These are phyloP conservation scores for Umimayanthus kanabou DNA, from an alignment of 92 coral and sea anemone species.

Conservation along the genomic window DNA sequence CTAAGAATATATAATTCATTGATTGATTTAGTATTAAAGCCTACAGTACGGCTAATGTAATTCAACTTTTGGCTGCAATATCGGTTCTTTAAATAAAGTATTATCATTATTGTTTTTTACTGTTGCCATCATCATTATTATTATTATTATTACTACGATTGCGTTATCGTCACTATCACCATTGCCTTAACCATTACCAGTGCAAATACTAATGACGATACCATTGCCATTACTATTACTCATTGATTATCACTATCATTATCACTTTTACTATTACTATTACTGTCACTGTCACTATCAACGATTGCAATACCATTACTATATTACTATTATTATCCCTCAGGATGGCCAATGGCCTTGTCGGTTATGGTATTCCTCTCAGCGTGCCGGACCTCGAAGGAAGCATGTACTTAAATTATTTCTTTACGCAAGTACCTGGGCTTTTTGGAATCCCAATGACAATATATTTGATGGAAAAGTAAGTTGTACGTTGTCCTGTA, in stretches of 20 bases:
- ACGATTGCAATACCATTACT: neutral
- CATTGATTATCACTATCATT: neutral
- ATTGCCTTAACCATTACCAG: too few relatives aligned
- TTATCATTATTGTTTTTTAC: too few relatives aligned
- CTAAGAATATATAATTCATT: too few relatives aligned
- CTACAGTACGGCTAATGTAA: too few relatives aligned
- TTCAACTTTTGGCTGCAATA: too few relatives aligned
- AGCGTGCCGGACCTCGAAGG: slow-evolving; percentile 22
- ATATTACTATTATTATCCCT: neutral
- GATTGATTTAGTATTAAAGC: too few relatives aligned
- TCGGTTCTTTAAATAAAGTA: too few relatives aligned
- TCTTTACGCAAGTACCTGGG: slow-evolving; percentile 4
- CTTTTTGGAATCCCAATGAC: slow-evolving; percentile 1
- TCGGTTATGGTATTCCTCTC: slow-evolving; percentile 12
- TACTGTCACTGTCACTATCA: neutral
- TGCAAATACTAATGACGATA: neutral
- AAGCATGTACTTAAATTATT: slow-evolving; percentile 17
- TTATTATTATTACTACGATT: too few relatives aligned
- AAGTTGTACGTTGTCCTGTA: neutral
- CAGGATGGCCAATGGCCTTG: slow-evolving; percentile 13
- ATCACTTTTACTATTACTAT: neutral
- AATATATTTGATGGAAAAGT: slow-evolving; percentile 11
- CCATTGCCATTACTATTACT: neutral
- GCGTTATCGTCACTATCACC: too few relatives aligned
- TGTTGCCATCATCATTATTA: too few relatives aligned